Evolutionary conservation across 2,888 invertebrate genomes (phyloP), one percentile per base, ranked within the genome.

Genomic region (Caenorhabditis angaria): DNA sequence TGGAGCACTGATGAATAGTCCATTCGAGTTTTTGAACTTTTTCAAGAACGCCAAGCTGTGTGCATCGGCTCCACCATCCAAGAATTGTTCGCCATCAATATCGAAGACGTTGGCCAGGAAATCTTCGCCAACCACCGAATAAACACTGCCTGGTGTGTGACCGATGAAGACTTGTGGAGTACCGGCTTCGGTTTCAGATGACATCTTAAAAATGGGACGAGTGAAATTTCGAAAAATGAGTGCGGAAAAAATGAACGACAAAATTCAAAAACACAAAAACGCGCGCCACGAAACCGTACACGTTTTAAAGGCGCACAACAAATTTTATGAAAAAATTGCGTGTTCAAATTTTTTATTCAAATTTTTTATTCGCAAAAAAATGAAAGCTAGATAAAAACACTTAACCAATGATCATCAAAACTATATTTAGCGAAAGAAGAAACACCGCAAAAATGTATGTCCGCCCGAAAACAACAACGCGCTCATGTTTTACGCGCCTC

Each of bases 131-230:
- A 65, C 70, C 48, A 66, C 48, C 25, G 63, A 61, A 67, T 67
- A 71, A 48, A 64, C 66, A 58, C 66, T 63, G 29, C 63, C 66
- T 51, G 66, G 65, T 28, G 65, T 59, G 47, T 62, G 48, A 63
- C 41, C 61, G 55, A 70, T 70, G 61, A 65, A 70, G 50, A 65
- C 70, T 59, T 70, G 62, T 10, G 70, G 29, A 62, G 62, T 70
- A 64, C 60, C 56, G 22, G 51, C 54, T 4, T 4, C 22, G 22
- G 50, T 22, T 8, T 24, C 22, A 1, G 22, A 8, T 24, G 3
- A 4, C 22, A 50, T 24, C 6, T 12, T 27, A 25, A 54, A 35
- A 32, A 55, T 4, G n/a, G n/a, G n/a, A n/a, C n/a, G 51, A 51
- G 24, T 20, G 24, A 35, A 61, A 55, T 20, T 25, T 35, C 18